Percentiles rank a stretch among this genome's conserved stretches.
Evolutionary conservation across 2,113 vertebrate species (phyloP).

Genomic region (Henicopernis longicauda): DNA sequence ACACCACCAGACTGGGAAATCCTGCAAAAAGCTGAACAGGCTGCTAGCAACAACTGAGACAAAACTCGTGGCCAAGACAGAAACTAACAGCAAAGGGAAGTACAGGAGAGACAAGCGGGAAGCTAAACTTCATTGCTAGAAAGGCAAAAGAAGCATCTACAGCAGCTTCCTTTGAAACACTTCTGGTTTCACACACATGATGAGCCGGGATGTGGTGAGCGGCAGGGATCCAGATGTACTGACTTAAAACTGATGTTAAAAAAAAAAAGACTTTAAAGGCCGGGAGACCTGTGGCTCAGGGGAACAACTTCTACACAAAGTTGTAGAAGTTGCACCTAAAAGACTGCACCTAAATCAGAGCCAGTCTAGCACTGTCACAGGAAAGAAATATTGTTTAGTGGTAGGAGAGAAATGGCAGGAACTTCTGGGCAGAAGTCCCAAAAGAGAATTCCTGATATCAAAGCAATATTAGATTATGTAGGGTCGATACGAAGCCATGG

Average conservation of each 20-base stretch:
- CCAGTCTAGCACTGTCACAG: neutral
- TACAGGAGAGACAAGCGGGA: neutral
- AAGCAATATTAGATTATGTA: neutral
- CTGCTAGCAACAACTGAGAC: neutral
- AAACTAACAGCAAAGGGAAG: conserved; percentile 39
- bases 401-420: neutral
- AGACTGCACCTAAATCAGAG: neutral
- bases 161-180: neutral
- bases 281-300: neutral
- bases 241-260: neutral
- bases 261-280: neutral
- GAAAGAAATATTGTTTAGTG: neutral
- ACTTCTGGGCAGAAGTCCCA: neutral
- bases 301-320: neutral
- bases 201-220: neutral
- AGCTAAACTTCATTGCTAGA: conserved; percentile 48
- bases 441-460: neutral
- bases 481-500: neutral
- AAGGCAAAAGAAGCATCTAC: neutral
- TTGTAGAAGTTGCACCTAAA: neutral
- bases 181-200: neutral
- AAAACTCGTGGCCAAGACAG: neutral
- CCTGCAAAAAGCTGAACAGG: neutral
- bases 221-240: neutral
- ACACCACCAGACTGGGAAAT: neutral